phyloP scores from a whole-genome alignment of 2,797 vertebrate genomes.

The Botia kubotai region DNA sequence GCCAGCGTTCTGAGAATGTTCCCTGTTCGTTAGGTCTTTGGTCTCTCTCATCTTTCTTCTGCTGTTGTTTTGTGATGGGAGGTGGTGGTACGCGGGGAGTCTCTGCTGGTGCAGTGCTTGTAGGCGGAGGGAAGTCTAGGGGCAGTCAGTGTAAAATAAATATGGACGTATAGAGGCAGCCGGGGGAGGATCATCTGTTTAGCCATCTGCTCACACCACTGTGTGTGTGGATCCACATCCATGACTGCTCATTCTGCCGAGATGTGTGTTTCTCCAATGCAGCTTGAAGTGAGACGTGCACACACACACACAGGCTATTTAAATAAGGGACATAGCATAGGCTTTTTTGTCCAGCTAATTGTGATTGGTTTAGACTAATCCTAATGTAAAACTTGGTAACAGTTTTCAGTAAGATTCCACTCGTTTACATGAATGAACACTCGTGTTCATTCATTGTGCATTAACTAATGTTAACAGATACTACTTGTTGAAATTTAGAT shows the following conservation, averaged over 20 bases:
- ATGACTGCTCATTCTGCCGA: constrained; percentile 71
- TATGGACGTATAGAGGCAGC: constrained; percentile 84
- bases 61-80: constrained; percentile 76
- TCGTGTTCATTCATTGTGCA: too few relatives aligned
- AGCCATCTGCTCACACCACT: constrained; percentile 81
- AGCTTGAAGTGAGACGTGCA: constrained; percentile 64
- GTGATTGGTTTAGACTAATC: background rate
- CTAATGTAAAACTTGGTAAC: background rate
- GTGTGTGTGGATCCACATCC: constrained; percentile 74
- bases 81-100: constrained; percentile 66
- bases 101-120: constrained; percentile 76
- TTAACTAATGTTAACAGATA: too few relatives aligned
- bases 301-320: background rate
- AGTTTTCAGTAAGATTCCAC: too few relatives aligned
- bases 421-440: too few relatives aligned
- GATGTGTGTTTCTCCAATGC: constrained; percentile 67
- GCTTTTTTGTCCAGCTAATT: background rate
- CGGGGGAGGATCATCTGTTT: constrained; percentile 84
- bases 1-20: too few relatives aligned
- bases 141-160: constrained; percentile 85
- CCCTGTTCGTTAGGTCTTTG: too few relatives aligned
- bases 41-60: constrained; percentile 60
- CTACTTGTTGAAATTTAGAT: too few relatives aligned
- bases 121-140: constrained; percentile 74
- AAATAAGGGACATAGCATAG: background rate